phyloP scores from a whole-genome alignment of 1,140 invertebrate species.

The Scaptomyza montana region DNA sequence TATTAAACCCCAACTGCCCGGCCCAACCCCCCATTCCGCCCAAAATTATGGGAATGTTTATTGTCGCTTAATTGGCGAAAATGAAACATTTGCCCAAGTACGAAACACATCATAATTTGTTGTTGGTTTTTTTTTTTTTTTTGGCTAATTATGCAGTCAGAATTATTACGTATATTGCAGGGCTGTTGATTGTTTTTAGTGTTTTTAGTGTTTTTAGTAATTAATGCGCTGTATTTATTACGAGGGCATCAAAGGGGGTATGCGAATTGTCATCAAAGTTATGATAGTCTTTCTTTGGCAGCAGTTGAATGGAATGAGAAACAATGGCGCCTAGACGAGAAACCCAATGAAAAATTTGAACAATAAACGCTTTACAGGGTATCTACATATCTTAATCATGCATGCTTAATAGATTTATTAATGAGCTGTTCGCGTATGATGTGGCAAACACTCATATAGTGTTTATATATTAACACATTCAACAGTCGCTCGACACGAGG shows the following conservation, averaged over 20 bases:
- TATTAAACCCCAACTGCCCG: slow-evolving; percentile 3
- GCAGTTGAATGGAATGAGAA: too few relatives aligned
- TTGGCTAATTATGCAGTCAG: slow-evolving; percentile 64
- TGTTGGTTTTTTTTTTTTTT: slow-evolving; percentile 22
- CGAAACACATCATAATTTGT: slow-evolving; percentile 30
- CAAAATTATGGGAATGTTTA: slow-evolving; percentile 38
- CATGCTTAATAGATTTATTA: not conserved
- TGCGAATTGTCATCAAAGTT: not conserved
- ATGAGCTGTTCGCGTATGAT: not conserved
- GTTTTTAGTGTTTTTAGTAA: slow-evolving; percentile 38
- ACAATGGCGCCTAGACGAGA: too few relatives aligned
- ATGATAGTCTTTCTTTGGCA: not conserved
- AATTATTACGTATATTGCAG: slow-evolving; percentile 30
- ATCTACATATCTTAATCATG: not conserved
- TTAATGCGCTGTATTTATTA: not conserved
- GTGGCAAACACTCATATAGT: not conserved
- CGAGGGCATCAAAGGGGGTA: not conserved
- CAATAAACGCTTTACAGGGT: not conserved
- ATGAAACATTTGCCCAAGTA: slow-evolving; percentile 38
- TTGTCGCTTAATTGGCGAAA: slow-evolving; percentile 74
- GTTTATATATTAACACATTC: not conserved
- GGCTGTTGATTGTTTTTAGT: slow-evolving; percentile 46
- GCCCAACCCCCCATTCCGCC: not conserved
- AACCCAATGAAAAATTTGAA: too few relatives aligned
- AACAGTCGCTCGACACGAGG: slow-evolving; percentile 26